Conservation (phyloP, 2,113 vertebrate species). For the Pangasianodon gigas region DNA sequence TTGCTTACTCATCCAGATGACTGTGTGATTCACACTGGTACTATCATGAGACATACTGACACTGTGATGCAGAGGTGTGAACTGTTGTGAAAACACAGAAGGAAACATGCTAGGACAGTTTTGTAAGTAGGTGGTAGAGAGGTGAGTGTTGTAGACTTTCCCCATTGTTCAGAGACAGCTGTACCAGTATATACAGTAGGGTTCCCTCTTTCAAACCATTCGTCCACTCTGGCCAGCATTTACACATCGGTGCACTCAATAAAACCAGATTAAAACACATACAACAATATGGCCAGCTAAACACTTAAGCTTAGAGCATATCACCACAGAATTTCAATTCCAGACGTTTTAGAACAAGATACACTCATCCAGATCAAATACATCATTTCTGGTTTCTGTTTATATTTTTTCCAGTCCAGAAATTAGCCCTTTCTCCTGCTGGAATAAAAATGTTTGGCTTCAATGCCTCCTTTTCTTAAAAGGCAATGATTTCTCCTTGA, state of each 20-base stretch:
- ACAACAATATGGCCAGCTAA: neutral
- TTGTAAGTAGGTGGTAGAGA: neutral
- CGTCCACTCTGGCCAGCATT: neutral
- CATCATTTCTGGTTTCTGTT: neutral
- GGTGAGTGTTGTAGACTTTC: neutral
- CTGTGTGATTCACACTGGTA: conserved; percentile 7
- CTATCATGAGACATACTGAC: conserved; percentile 9
- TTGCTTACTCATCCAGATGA: neutral
- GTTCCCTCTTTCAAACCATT: neutral
- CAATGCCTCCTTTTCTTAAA: neutral
- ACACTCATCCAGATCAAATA: neutral
- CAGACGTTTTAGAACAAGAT: neutral
- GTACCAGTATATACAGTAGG: neutral
- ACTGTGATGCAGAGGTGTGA: conserved; percentile 17
- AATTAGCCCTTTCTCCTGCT: neutral
- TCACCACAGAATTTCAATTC: conserved; percentile 16
- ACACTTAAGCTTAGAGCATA: conserved; percentile 16
- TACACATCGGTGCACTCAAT: neutral
- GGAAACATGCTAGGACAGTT: neutral
- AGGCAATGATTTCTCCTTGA: neutral
- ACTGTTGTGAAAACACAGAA: neutral
- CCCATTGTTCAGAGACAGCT: neutral
- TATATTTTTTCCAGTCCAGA: too few relatives aligned
- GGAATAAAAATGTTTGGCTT: neutral
- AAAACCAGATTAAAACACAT: neutral